Conservation (phyloP, 2,797 vertebrate species). For the Muraenolepis orangiensis region DNA sequence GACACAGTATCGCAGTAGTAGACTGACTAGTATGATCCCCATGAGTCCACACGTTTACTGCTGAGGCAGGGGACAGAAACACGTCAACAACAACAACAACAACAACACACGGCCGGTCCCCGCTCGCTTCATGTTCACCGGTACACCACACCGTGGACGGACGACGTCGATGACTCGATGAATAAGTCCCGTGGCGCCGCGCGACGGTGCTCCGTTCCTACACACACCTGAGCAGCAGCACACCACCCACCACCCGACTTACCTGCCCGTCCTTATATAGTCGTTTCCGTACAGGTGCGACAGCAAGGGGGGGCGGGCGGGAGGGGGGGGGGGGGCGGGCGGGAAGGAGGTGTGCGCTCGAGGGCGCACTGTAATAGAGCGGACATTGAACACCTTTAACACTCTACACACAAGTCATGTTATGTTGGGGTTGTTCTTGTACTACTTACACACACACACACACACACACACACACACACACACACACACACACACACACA, state of each 20-base stretch:
- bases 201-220: not conserved
- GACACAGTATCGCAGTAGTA: conserved; percentile 87
- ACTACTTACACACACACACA: no score
- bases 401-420: no score
- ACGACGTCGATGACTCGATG: not conserved
- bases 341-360: conserved; percentile 17
- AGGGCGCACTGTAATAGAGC: not conserved
- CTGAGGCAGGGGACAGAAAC: conserved; percentile 64
- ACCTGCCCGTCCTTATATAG: conserved; percentile 70
- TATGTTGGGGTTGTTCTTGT: no score
- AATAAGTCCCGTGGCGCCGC: not conserved
- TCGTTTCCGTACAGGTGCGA: conserved; percentile 91
- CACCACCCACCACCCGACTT: no score
- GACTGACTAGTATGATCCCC: conserved; percentile 90
- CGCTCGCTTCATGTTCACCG: not conserved
- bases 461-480: no score
- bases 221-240: conserved; percentile 30
- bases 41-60: conserved; percentile 89
- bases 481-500: no score
- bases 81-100: no score
- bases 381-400: not conserved
- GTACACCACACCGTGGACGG: not conserved
- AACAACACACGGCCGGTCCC: no score
- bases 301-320: conserved; percentile 55
- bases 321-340: conserved; percentile 56